These are phyloP conservation scores for Cataglyphis livida DNA, from an alignment of 2,888 invertebrate genomes.

Conservation along the genomic window DNA sequence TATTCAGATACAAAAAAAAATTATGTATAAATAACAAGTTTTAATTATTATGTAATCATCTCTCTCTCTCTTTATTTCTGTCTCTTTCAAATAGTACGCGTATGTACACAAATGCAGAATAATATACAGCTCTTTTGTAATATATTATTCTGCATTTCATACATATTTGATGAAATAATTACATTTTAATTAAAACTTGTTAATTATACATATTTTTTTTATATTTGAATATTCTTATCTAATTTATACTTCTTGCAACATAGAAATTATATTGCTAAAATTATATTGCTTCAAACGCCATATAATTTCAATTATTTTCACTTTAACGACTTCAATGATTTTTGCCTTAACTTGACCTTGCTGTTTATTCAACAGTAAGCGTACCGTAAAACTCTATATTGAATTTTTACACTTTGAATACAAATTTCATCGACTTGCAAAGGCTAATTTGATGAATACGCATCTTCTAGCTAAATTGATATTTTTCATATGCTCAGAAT, in stretches of 20 bases:
- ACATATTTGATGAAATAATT: neutral
- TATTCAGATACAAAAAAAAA: no score
- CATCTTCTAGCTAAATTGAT: neutral
- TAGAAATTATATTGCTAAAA: neutral
- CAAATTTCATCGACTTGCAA: constrained; percentile 14
- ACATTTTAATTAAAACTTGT: neutral
- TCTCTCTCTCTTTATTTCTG: no score
- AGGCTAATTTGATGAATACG: constrained; percentile 15
- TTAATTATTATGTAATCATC: no score
- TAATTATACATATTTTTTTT: neutral
- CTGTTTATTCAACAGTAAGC: constrained; percentile 24
- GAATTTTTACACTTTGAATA: constrained; percentile 4
- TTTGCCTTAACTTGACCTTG: constrained; percentile 3
- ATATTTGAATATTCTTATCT: neutral
- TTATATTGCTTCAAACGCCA: neutral
- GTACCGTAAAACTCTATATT: constrained; percentile 7
- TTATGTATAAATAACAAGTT: no score
- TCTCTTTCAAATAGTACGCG: no score
- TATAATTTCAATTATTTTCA: constrained; percentile 7
- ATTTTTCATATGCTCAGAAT: neutral
- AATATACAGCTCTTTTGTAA: neutral
- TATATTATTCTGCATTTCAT: neutral
- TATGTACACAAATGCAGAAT: no score
- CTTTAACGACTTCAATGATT: constrained; percentile 24
- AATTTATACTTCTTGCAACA: neutral